Evolutionary conservation across 1,140 invertebrate genomes (phyloP).

Genomic region (Drosophila truncata): DNA sequence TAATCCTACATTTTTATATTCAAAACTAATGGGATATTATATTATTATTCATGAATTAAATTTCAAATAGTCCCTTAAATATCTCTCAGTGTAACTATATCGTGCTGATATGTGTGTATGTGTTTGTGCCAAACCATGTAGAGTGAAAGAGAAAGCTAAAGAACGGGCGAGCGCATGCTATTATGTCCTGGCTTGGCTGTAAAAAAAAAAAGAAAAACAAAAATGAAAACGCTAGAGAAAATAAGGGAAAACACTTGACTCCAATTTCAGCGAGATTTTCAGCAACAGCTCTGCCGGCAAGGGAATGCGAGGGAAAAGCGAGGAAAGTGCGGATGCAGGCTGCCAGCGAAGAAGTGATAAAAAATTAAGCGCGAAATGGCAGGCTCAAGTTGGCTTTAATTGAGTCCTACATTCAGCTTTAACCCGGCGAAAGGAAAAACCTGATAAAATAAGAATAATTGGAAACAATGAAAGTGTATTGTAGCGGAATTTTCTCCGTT

Average conservation of each 20-base stretch:
- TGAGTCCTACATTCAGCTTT: constrained; percentile 32
- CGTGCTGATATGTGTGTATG: constrained; percentile 11
- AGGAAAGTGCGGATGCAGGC: constrained; percentile 24
- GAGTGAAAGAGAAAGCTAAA: constrained; percentile 3
- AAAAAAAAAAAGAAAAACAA: constrained; percentile 32
- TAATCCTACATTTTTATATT: too few species aligned
- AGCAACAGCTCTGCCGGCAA: constrained; percentile 9
- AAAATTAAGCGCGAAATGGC: constrained; percentile 39
- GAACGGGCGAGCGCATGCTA: constrained; percentile 28
- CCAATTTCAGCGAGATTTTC: constrained; percentile 54
- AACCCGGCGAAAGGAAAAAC: neutral
- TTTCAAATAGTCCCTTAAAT: neutral
- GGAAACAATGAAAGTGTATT: constrained; percentile 1
- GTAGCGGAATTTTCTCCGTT: neutral
- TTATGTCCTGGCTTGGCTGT: constrained; percentile 54
- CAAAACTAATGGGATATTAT: too few species aligned
- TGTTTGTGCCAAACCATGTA: neutral
- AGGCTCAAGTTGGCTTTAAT: constrained; percentile 36
- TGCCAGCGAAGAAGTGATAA: constrained; percentile 17
- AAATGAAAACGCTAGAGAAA: constrained; percentile 26
- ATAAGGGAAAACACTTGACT: constrained; percentile 59
- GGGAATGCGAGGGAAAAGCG: neutral
- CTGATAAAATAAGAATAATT: constrained; percentile 32
- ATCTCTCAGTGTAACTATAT: constrained; percentile 2
- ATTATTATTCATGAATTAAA: too few species aligned